Evolutionary conservation across 2,797 vertebrate genomes (phyloP), one percentile per base, ranked within the genome.

Genomic region (Loris lydekkerianus): DNA sequence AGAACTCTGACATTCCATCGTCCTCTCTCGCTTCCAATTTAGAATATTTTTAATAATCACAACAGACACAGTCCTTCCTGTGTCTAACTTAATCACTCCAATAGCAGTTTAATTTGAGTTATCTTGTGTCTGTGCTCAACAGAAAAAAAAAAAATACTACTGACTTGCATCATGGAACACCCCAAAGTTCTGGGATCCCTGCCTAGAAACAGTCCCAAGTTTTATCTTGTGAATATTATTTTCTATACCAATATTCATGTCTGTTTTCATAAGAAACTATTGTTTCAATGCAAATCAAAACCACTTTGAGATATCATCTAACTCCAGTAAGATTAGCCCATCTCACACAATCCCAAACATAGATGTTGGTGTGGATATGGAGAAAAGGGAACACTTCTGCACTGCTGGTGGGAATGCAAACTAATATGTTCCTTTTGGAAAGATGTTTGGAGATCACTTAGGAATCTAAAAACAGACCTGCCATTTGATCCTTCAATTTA

Each of bases 41-140:
- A 94, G 58, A 85, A 81, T 67, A 43, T 46, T 83, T 91, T 91
- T 93, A 70, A 86, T 63, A 81, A 86, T 78, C 95, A 95, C 37
- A 89, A 67, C 18, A 95, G 91, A 91, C 58, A 89, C 73, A 88
- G 5, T 85, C 49, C 23, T 67, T 96, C 56, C 34, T 91, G n/a
- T 61, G 75, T 90, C 46, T 78, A 67, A 84, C 80, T 95, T 89
- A 53, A 89, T 87, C 56, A 88, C 84, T 69, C 61, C 76, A 87
- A 83, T 15, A 75, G n/a, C 78, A 77, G 2, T 86, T 94, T 91
- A 94, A 93, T 83, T 82, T 65, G 58, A 94, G 63, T 80, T 94
- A 34, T 65, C 67, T 89, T 84, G 29, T 72, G 40, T 75, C 31
- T 77, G 20, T 73, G 27, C 21, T 58, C 86, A 85, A 14, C 8